Percentiles rank a stretch among this genome's conserved stretches.
phyloP scores from a whole-genome alignment of 1,140 invertebrate genomes.

The Nautilus pompilius region DNA sequence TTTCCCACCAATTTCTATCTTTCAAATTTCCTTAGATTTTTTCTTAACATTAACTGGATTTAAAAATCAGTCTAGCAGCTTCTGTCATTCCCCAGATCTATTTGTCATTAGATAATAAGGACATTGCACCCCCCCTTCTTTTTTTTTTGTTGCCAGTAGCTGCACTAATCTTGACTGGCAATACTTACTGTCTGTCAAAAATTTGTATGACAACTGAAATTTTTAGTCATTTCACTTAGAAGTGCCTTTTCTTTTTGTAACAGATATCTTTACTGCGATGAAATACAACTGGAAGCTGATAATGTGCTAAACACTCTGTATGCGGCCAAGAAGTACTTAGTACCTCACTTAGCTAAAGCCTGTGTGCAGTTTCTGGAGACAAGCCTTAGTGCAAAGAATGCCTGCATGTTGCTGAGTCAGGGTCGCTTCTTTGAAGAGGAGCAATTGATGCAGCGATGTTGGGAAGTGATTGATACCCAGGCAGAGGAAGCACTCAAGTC shows the following conservation, averaged over 20 bases:
- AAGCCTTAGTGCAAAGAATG: constrained; percentile 77
- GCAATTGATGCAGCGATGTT: constrained; percentile 73
- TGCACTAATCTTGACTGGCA: too few species aligned
- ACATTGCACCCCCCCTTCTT: too few species aligned
- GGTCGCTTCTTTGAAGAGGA: constrained; percentile 79
- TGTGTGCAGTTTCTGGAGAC: constrained; percentile 80
- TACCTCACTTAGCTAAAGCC: constrained; percentile 74
- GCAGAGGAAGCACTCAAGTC: constrained; percentile 76
- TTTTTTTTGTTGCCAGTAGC: too few species aligned
- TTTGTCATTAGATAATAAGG: too few species aligned
- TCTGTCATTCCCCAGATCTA: too few species aligned
- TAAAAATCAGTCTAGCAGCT: too few species aligned
- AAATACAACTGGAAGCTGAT: constrained; percentile 78
- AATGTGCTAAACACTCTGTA: constrained; percentile 83
- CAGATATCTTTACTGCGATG: constrained; percentile 95
- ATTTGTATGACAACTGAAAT: too few species aligned
- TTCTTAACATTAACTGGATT: too few species aligned
- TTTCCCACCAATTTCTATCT: too few species aligned
- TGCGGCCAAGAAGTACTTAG: constrained; percentile 84
- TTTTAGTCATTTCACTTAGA: not conserved
- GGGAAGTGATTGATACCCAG: constrained; percentile 86
- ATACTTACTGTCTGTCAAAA: too few species aligned
- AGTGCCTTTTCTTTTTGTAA: constrained; percentile 13
- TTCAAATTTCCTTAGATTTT: too few species aligned
- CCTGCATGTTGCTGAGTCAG: constrained; percentile 74